Evolutionary conservation across 2,113 vertebrate species (phyloP).

Genomic region (Acrocephalus arundinaceus): DNA sequence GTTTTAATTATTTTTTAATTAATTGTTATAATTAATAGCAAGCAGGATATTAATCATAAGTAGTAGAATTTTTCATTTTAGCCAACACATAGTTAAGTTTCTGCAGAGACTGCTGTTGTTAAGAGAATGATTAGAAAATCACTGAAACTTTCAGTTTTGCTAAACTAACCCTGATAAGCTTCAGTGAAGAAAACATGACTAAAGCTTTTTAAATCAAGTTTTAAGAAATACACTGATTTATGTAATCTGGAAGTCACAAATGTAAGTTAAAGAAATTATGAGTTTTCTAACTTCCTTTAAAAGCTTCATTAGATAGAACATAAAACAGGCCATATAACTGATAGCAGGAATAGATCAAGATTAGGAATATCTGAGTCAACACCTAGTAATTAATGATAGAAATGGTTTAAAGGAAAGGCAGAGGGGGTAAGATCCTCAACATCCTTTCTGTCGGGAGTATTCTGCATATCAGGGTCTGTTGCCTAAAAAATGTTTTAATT

Average conservation of each 20-base stretch:
- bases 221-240: background rate
- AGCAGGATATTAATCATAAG: background rate
- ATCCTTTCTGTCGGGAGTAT: background rate
- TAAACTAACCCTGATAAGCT: background rate
- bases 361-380: background rate
- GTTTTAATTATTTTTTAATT: background rate
- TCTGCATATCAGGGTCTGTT: background rate
- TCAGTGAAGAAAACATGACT: background rate
- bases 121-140: background rate
- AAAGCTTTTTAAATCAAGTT: background rate
- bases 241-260: background rate
- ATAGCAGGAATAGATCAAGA: background rate
- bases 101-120: background rate
- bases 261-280: background rate
- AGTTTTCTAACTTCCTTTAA: slow-evolving; percentile 6
- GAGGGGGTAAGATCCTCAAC: background rate
- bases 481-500: background rate
- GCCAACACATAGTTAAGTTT: background rate
- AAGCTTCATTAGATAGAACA: slow-evolving; percentile 9
- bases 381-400: background rate
- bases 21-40: background rate
- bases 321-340: background rate
- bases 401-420: background rate
- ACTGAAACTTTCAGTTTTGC: background rate
- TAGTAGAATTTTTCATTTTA: background rate